Base-by-base conservation (phyloP, 2,797 vertebrate species). In the Notamacropus eugenii region DNA sequence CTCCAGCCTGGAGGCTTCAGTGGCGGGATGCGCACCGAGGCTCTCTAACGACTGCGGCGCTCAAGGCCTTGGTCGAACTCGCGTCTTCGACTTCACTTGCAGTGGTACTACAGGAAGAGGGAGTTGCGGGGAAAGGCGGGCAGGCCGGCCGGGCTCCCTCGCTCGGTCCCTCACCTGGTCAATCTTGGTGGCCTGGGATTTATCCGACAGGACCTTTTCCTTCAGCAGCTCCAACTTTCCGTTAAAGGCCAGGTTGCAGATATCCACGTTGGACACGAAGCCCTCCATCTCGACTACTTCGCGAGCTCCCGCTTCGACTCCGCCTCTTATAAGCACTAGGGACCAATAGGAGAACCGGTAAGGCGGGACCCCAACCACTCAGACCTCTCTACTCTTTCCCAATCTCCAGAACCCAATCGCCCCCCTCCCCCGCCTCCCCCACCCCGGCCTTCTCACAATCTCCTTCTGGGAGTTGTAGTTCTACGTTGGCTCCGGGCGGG, bases 191-290 rank as follows among this genome's bases (percentile, higher is more conserved):
- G 99, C 99, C 92, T 99, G 98, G 0, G 98, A 98, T 96, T 98
- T 99, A 98, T 99, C 99, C 6, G 98, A 98, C 95, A 99, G 98
- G 94, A 99, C 98, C 58, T 98, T 98, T 87, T 98, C 97, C 97
- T 98, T 99, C 95, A 99, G 96, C 96, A 99, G 98, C 6, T 99
- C 99, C 96, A 99, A 98, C 52, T 99, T 98, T 0, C 99, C 99
- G 27, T 96, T 96, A 95, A 99, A 99, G 9, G 99, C 99, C 94
- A 99, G 98, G 96, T 99, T 99, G 96, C 99, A 99, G 22, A 99
- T 97, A 95, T 99, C 99, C 59, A 99, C 98, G 59, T 99, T 99
- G 2, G 99, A 99, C 91, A 99, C 99, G 0, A 98, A 97, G 0
- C 97, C 98, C 94, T 99, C 99, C 99, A 99, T 99, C 29, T 95